phyloP scores from a whole-genome alignment of 2,113 vertebrate species.

The Probosciger aterrimus region DNA sequence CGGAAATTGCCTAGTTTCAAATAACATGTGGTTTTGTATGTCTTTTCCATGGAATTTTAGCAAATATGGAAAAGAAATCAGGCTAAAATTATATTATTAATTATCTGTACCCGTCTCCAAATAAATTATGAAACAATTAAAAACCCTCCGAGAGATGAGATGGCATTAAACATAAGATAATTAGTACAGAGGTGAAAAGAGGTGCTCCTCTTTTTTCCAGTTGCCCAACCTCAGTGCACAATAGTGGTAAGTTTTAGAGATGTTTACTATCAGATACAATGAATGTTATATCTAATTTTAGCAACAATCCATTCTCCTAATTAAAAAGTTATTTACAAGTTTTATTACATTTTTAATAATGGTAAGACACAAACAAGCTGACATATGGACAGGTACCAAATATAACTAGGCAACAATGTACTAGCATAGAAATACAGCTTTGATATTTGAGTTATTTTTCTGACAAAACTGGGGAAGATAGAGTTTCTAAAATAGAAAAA shows the following conservation, averaged over 20 bases:
- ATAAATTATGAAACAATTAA: neutral
- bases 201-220: neutral
- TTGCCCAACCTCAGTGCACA: neutral
- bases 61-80: neutral
- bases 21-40: neutral
- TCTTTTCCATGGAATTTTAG: neutral
- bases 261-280: neutral
- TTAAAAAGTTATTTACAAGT: neutral
- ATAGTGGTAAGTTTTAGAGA: neutral
- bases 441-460: neutral
- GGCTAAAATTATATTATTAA: neutral
- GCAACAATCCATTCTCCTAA: neutral
- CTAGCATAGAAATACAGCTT: neutral
- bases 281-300: neutral
- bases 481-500: neutral
- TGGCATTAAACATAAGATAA: slow-evolving; percentile 18
- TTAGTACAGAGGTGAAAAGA: neutral
- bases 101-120: neutral
- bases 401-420: neutral
- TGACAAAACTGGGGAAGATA: neutral
- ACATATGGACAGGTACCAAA: neutral
- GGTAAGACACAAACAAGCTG: neutral
- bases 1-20: neutral
- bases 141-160: neutral
- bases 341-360: neutral